Evolutionary conservation across 2,888 invertebrate species (phyloP).

Genomic region (Hipparchia semele): DNA sequence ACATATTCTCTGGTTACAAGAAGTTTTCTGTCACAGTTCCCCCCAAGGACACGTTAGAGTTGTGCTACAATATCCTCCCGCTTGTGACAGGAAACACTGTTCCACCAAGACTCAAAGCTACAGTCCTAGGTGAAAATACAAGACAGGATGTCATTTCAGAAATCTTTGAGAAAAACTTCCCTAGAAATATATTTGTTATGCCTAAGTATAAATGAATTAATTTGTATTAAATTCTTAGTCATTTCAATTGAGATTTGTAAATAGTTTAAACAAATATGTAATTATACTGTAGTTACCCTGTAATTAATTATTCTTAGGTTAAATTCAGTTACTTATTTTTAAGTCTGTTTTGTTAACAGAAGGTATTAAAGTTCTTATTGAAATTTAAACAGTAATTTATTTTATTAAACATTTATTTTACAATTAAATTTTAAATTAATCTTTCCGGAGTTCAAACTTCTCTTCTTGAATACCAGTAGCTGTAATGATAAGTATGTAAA

Average conservation of each 20-base stretch:
- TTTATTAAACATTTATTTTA: conserved; percentile 43
- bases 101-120: conserved; percentile 84
- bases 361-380: conserved; percentile 38
- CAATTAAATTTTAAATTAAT: conserved; percentile 84
- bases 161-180: conserved; percentile 78
- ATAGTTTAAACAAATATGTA: conserved; percentile 73
- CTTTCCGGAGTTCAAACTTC: conserved; percentile 92
- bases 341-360: conserved; percentile 44
- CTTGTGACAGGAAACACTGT: conserved; percentile 88
- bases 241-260: conserved; percentile 64
- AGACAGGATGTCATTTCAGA: conserved; percentile 70
- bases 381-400: conserved; percentile 44
- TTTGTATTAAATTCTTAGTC: conserved; percentile 55
- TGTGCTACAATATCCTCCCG: conserved; percentile 92
- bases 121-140: conserved; percentile 69
- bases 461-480: conserved; percentile 91
- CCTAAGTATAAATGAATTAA: conserved; percentile 78
- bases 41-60: conserved; percentile 83
- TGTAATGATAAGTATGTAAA: conserved; percentile 93
- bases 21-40: conserved; percentile 86
- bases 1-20: conserved; percentile 98
- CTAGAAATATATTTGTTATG: conserved; percentile 80
- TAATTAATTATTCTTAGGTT: conserved; percentile 67
- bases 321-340: conserved; percentile 70
- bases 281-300: conserved; percentile 70